Conservation (phyloP, 2,797 vertebrate species). For the Naso thynnoides region DNA sequence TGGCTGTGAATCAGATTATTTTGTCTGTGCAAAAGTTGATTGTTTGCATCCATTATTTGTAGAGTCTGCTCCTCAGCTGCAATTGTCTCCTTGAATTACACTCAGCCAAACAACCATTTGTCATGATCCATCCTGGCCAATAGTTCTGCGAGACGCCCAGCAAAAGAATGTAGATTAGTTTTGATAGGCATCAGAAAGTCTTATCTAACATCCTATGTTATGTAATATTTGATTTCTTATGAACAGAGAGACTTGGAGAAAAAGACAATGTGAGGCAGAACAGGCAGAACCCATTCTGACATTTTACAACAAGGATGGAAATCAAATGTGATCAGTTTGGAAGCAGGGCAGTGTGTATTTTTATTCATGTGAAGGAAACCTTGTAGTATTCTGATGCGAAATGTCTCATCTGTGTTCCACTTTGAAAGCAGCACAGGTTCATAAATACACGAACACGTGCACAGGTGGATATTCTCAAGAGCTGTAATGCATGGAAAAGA, state of each 20-base stretch:
- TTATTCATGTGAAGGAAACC: slow-evolving; percentile 12
- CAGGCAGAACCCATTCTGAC: slow-evolving; percentile 7
- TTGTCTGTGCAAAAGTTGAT: slow-evolving; percentile 19
- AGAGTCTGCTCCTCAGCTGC: slow-evolving; percentile 28
- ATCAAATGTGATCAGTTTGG: slow-evolving; percentile 39
- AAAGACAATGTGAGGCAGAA: slow-evolving; percentile 41
- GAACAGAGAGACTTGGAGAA: slow-evolving; percentile 36
- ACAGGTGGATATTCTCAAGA: slow-evolving; percentile 15
- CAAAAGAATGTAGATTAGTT: slow-evolving; percentile 52
- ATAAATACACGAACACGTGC: slow-evolving; percentile 12
- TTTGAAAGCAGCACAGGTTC: background rate
- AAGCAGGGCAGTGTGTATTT: slow-evolving; percentile 5
- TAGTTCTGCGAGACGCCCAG: slow-evolving; percentile 28
- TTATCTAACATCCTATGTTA: slow-evolving; percentile 61
- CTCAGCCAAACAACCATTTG: slow-evolving; percentile 34
- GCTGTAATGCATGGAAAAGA: slow-evolving; percentile 10
- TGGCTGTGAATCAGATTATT: slow-evolving; percentile 53
- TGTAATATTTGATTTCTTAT: slow-evolving; percentile 55
- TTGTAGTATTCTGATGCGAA: background rate
- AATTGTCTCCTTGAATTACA: slow-evolving; percentile 47
- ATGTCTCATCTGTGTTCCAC: slow-evolving; percentile 11
- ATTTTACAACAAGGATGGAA: slow-evolving; percentile 42
- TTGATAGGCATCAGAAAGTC: slow-evolving; percentile 62
- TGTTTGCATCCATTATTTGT: slow-evolving; percentile 45
- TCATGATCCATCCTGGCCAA: slow-evolving; percentile 36